These are phyloP conservation scores for Coelopa frigida DNA, from an alignment of 1,140 invertebrate species.

Conservation along the genomic window DNA sequence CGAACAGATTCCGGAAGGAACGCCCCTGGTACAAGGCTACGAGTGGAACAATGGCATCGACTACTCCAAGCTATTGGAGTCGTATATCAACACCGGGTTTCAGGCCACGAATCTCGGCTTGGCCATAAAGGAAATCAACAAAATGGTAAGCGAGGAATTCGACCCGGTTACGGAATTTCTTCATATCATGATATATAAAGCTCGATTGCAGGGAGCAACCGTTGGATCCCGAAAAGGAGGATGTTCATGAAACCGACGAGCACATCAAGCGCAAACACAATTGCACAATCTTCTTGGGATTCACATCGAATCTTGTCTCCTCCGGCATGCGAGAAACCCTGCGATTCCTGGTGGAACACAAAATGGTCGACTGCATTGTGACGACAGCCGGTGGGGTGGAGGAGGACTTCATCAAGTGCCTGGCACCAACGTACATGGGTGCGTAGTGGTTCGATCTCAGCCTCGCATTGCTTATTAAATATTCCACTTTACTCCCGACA, in stretches of 20 bases:
- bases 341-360: constrained; percentile 82
- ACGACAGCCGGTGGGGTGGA: constrained; percentile 97
- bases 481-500: constrained; percentile 5
- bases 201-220: constrained; percentile 55
- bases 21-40: constrained; percentile 67
- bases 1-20: constrained; percentile 53
- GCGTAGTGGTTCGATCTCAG: too few species aligned
- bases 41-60: constrained; percentile 91
- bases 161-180: not conserved
- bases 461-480: constrained; percentile 46
- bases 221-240: constrained; percentile 57
- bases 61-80: constrained; percentile 75
- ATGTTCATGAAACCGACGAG: constrained; percentile 65
- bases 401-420: constrained; percentile 98
- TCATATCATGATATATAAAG: constrained; percentile 15
- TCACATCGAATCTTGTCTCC: constrained; percentile 96
- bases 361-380: constrained; percentile 86
- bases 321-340: constrained; percentile 90
- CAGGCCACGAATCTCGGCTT: constrained; percentile 93
- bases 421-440: constrained; percentile 89
- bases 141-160: constrained; percentile 88
- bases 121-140: constrained; percentile 85
- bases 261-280: constrained; percentile 70
- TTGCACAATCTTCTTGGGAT: constrained; percentile 97
- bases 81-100: constrained; percentile 80